Evolutionary conservation across 2,797 vertebrate genomes (phyloP).

Genomic region (Emydoidea blandingii): DNA sequence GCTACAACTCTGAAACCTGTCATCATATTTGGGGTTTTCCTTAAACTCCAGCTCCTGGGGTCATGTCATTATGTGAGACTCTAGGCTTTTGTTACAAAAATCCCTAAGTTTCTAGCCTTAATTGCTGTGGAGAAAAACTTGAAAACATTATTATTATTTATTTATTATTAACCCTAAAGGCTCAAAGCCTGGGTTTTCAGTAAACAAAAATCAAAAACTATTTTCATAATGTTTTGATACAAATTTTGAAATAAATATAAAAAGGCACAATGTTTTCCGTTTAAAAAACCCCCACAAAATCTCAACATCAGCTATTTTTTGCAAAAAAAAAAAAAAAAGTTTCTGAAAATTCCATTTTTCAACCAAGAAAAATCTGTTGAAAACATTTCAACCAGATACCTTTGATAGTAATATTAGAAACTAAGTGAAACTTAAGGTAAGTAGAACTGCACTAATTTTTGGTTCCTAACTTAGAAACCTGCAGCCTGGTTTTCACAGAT

Average conservation of each 20-base stretch:
- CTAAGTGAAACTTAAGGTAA: not conserved
- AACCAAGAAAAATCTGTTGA: not conserved
- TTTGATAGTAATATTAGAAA: too few species aligned
- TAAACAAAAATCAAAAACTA: not conserved
- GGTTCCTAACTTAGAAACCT: not conserved
- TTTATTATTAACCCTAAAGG: not conserved
- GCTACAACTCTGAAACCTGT: too few species aligned
- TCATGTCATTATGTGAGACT: too few species aligned
- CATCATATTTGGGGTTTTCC: too few species aligned
- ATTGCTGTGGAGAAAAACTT: too few species aligned
- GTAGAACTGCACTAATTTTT: not conserved
- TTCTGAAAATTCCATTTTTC: not conserved
- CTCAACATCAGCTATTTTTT: not conserved
- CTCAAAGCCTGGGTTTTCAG: not conserved
- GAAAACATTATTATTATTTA: too few species aligned
- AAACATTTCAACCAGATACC: not conserved
- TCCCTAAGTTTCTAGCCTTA: too few species aligned
- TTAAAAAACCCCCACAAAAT: not conserved
- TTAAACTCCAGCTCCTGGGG: too few species aligned
- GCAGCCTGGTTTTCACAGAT: not conserved
- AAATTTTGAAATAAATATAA: not conserved
- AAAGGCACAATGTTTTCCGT: not conserved
- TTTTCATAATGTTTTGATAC: not conserved
- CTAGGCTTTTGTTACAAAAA: too few species aligned
- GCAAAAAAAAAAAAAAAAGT: not conserved